Evolutionary conservation across 2,113 vertebrate genomes (phyloP).

Genomic region (Equus przewalskii): DNA sequence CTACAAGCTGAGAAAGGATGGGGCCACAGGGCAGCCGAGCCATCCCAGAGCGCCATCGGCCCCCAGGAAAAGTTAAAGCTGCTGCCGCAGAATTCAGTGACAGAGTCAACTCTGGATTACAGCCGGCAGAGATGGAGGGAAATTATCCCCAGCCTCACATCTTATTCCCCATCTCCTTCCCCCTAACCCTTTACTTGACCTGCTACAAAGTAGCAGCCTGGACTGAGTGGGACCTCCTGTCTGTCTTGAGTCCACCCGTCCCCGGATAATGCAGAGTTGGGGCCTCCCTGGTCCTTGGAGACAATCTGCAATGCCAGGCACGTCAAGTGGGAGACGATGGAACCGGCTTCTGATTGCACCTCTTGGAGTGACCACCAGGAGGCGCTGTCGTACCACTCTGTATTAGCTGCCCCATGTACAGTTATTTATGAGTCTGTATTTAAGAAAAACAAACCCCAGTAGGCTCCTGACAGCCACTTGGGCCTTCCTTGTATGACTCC

Average conservation of each 20-base stretch:
- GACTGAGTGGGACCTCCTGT: not conserved
- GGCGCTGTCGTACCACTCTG: rapidly evolving
- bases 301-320: not conserved
- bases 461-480: not conserved
- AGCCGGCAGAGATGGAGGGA: not conserved
- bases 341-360: not conserved
- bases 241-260: not conserved
- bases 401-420: slow-evolving; percentile 37
- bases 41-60: too few species aligned
- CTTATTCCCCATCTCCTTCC: not conserved
- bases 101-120: not conserved
- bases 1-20: slow-evolving; percentile 61
- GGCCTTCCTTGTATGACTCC: not conserved
- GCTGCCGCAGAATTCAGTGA: not conserved
- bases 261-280: not conserved
- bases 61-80: too few species aligned
- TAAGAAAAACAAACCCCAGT: not conserved
- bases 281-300: not conserved
- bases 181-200: not conserved
- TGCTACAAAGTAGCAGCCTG: not conserved
- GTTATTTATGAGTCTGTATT: slow-evolving; percentile 81
- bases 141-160: too few species aligned
- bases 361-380: not conserved
- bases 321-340: not conserved
- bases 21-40: too few species aligned